Percentiles rank a stretch among this genome's conserved stretches.
Evolutionary conservation across 2,888 invertebrate genomes (phyloP).

Genomic region (Metellina segmentata): DNA sequence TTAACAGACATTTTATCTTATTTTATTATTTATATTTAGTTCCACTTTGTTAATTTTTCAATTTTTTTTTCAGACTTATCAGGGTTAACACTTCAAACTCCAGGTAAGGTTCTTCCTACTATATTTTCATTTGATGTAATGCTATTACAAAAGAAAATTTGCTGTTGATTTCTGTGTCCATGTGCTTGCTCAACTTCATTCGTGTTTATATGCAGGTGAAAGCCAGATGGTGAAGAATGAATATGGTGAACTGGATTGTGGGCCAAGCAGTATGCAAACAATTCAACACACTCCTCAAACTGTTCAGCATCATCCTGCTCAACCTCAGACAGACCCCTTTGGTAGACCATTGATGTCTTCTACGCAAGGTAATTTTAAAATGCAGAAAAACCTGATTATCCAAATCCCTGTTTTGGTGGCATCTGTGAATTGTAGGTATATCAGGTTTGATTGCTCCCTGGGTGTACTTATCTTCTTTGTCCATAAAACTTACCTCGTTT

Average conservation of each 20-base stretch:
- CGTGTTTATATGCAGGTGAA: conserved; percentile 79
- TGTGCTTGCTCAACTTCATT: neutral
- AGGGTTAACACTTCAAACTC: conserved; percentile 89
- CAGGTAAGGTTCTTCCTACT: conserved; percentile 75
- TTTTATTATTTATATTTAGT: neutral
- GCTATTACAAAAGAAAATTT: neutral
- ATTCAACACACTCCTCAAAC: conserved; percentile 78
- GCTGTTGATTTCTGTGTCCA: too few relatives aligned
- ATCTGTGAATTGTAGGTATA: too few relatives aligned
- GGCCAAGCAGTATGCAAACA: conserved; percentile 77
- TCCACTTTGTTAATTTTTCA: neutral
- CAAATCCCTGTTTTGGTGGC: too few relatives aligned
- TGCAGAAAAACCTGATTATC: too few relatives aligned
- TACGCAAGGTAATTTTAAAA: conserved; percentile 56
- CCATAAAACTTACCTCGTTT: too few relatives aligned
- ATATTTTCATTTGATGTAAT: too few relatives aligned
- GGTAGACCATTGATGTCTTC: conserved; percentile 75
- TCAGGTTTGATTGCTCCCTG: too few relatives aligned
- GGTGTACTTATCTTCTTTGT: too few relatives aligned
- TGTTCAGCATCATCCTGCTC: conserved; percentile 78
- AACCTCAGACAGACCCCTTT: conserved; percentile 77
- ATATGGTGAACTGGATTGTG: conserved; percentile 86
- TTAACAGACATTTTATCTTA: neutral
- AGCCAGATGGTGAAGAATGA: conserved; percentile 95
- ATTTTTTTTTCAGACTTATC: conserved; percentile 87